Evolutionary conservation across 2,113 vertebrate species (phyloP).

Genomic region (Lathamus discolor): DNA sequence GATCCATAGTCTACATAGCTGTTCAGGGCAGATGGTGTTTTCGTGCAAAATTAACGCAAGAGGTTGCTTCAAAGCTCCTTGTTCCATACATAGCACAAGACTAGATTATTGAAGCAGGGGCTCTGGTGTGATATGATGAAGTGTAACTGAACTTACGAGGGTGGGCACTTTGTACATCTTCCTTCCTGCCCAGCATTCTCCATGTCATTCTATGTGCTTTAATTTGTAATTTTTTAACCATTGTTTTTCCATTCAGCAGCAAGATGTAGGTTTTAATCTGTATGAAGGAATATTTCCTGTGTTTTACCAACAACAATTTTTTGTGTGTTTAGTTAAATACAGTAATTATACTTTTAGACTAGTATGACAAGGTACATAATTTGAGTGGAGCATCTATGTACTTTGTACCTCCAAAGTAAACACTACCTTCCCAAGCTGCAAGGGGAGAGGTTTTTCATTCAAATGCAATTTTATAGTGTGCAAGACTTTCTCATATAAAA

Average conservation of each 20-base stretch:
- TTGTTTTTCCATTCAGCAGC: neutral
- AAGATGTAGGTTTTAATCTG: neutral
- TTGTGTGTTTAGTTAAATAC: neutral
- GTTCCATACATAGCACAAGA: conserved; percentile 38
- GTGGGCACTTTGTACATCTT: neutral
- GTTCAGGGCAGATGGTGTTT: conserved; percentile 74
- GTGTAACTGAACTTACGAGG: conserved; percentile 8
- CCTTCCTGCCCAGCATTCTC: neutral
- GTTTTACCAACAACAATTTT: neutral
- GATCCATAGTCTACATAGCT: conserved; percentile 68
- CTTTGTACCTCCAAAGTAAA: neutral
- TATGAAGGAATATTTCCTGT: neutral
- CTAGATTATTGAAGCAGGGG: neutral
- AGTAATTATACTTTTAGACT: neutral
- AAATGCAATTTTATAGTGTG: neutral
- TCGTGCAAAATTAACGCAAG: conserved; percentile 70
- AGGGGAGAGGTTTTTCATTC: neutral
- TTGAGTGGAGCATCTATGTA: neutral
- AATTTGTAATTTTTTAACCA: neutral
- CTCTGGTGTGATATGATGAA: conserved; percentile 7
- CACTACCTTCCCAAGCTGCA: neutral
- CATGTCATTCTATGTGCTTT: neutral
- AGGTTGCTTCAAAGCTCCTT: conserved; percentile 50
- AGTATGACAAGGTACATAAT: neutral
- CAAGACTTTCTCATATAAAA: neutral